Evolutionary conservation across 2,113 vertebrate species (phyloP), one percentile per base, ranked within the genome.

Genomic region (Naja naja): DNA sequence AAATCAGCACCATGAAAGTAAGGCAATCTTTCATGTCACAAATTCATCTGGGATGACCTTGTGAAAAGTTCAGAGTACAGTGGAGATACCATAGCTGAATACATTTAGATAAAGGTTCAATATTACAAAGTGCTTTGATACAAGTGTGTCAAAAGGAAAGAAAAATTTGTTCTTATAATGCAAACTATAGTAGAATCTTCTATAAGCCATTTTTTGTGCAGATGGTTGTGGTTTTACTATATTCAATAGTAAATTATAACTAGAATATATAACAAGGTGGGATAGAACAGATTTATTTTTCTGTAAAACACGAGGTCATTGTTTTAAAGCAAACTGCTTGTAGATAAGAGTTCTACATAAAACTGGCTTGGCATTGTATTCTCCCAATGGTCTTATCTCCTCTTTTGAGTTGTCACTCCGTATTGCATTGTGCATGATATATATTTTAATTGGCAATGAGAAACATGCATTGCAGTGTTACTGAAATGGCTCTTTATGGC

Each of bases 381-480:
- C 96, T 94, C 96, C 95, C 89, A 85, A 94, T 85, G 96, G 12
- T 94, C 85, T 94, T 95, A 89, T 91, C 95, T 93, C 91, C 93
- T 39, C 95, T 86, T 64, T 90, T 56, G 20, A 88, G 56, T 4
- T 97, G 93, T 95, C 95, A 95, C 86, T 54, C 95, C 91, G 90
- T 95, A 45, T 95, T 96, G 94, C 90, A 88, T 92, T 85, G 64
- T 55, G 93, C 86, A 94, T 96, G 89, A 94, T 95, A 92, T 93
- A 92, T 96, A 94, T 97, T 95, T 96, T 96, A 95, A 96, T 95
- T 95, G 96, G 94, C 94, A 96, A 90, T 52, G 74, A 93, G 94
- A 94, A 94, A 94, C 91, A 94, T 74, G 86, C 92, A 94, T 96
- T 94, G 91, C 95, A 95, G 23, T 95, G 93, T 93, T 74, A 94